Base-by-base conservation (phyloP, 2,113 vertebrate species). In the Thamnaconus septentrionalis region DNA sequence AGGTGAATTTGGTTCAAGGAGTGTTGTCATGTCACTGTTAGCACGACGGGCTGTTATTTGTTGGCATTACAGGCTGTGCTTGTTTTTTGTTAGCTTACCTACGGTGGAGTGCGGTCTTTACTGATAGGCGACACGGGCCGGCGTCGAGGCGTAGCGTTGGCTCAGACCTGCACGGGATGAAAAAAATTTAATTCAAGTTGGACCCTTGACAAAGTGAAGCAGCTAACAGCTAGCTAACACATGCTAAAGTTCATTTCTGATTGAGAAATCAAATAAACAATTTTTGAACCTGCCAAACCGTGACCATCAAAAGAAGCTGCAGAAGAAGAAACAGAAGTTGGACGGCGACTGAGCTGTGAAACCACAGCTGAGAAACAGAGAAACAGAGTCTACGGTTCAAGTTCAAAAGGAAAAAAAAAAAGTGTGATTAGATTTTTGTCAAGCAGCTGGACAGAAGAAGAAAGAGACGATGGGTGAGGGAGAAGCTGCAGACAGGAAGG, bases 401-500 rank as follows among this genome's bases (percentile, higher is more conserved):
- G 18, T 31, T 31, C 18, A 31, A 31, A 31, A 31, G 18, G 18
- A 31, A 31, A 31, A 31, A 31, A 31, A 31, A 31, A 31, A 31
- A 31, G 18, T 2, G 18, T 31, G 18, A 31, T 31, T 31, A 1
- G 18, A 31, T 31, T 31, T 31, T 31, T 31, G 18, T 31, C 18
- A 31, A 31, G 18, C 18, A 2, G 18, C 18, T 31, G 18, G 18
- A 31, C 18, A 31, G 42, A 51, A 46, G 56, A 8, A 64, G 50
- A 71, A 48, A 48, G 41, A 72, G 53, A 59, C 0, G 48, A 18
- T 46, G n/a, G 56, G 65, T 18, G 31, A 56, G 48, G 48, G 8
- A n/a, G 56, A 61, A 57, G 44, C 75, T 66, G 61, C 60, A 70
- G 71, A 83, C 69, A 50, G 48, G 48, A 50, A 50, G 48, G 48